Conservation (phyloP, 1,140 invertebrate genomes). For the Drosophila ercepeae region DNA sequence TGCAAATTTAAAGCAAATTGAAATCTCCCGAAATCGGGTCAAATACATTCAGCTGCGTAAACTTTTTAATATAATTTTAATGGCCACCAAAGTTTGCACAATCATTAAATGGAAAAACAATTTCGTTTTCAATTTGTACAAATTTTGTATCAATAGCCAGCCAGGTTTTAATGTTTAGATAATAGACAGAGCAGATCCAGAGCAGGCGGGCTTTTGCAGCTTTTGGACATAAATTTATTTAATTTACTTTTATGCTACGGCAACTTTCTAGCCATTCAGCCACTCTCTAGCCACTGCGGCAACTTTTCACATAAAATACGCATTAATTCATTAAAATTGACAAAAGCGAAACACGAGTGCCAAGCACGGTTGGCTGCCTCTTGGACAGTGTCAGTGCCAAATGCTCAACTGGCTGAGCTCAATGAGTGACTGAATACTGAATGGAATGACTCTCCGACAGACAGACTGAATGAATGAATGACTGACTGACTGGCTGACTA, state of each 20-base stretch:
- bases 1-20: conserved; percentile 55
- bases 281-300: conserved; percentile 17
- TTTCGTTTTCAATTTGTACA: conserved; percentile 75
- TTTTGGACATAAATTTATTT: conserved; percentile 71
- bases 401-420: conserved; percentile 25
- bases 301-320: conserved; percentile 81
- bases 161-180: conserved; percentile 74
- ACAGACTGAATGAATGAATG: conserved; percentile 16
- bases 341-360: conserved; percentile 72
- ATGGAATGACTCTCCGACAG: conserved; percentile 9
- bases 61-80: conserved; percentile 79
- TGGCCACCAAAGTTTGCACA: conserved; percentile 42
- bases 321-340: conserved; percentile 82
- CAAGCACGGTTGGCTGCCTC: conserved; percentile 57
- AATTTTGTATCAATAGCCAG: conserved; percentile 70
- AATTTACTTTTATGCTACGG: conserved; percentile 63
- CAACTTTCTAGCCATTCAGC: conserved; percentile 23
- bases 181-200: conserved; percentile 54
- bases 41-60: conserved; percentile 47
- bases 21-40: conserved; percentile 6
- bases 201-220: neutral
- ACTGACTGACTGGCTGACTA: conserved; percentile 32
- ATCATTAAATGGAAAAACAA: conserved; percentile 64
- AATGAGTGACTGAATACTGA: conserved; percentile 32
- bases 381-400: conserved; percentile 60